phyloP scores from a whole-genome alignment of 2,888 invertebrate genomes.

The Lysandra coridon region DNA sequence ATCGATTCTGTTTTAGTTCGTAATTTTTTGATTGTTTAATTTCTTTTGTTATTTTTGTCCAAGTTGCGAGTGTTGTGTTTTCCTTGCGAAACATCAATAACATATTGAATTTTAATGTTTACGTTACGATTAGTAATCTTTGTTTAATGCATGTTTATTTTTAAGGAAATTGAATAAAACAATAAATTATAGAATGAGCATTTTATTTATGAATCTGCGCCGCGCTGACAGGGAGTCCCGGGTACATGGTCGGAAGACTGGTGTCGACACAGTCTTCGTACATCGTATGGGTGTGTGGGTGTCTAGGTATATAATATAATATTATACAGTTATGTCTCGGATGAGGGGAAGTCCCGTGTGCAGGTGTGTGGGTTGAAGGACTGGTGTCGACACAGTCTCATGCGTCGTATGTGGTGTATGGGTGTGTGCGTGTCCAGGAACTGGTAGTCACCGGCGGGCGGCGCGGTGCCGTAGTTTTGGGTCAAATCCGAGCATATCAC shows the following conservation, averaged over 20 bases:
- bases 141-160: slow-evolving; percentile 35
- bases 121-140: slow-evolving; percentile 29
- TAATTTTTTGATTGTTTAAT: slow-evolving; percentile 34
- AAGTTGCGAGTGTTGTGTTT: slow-evolving; percentile 28
- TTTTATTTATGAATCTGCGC: slow-evolving; percentile 36
- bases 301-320: slow-evolving; percentile 53
- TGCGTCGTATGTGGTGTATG: slow-evolving; percentile 65
- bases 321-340: not conserved
- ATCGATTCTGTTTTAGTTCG: slow-evolving; percentile 27
- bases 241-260: slow-evolving; percentile 65
- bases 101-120: slow-evolving; percentile 23
- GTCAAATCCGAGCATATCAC: slow-evolving; percentile 72
- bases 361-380: slow-evolving; percentile 69
- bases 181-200: slow-evolving; percentile 33
- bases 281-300: slow-evolving; percentile 71
- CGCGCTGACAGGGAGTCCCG: slow-evolving; percentile 50
- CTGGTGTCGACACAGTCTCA: slow-evolving; percentile 63
- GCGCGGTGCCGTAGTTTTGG: slow-evolving; percentile 69
- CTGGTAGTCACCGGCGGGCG: slow-evolving; percentile 68
- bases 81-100: slow-evolving; percentile 24
- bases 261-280: slow-evolving; percentile 59
- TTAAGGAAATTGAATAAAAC: slow-evolving; percentile 37
- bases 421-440: slow-evolving; percentile 73
- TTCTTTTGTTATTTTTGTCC: slow-evolving; percentile 29
- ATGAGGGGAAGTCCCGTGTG: slow-evolving; percentile 58